These are phyloP conservation scores for Eulemur rufifrons DNA, from an alignment of 2,113 vertebrate genomes.

Conservation along the genomic window DNA sequence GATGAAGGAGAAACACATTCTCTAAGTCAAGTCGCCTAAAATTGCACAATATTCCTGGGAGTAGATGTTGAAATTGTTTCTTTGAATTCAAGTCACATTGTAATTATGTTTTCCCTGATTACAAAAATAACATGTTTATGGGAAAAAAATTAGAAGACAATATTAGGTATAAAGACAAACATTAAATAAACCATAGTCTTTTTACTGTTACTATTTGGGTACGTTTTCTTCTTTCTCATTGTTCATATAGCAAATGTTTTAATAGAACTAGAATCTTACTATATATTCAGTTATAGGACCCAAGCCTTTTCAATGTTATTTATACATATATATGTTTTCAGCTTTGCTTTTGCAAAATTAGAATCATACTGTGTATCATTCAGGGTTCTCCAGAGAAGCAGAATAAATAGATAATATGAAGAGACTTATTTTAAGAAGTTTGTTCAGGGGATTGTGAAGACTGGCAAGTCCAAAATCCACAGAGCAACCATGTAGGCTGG, in stretches of 20 bases:
- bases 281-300: background rate
- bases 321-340: background rate
- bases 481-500: background rate
- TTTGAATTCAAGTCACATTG: background rate
- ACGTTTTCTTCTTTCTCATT: background rate
- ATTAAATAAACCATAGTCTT: background rate
- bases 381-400: background rate
- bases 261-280: background rate
- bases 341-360: conserved; percentile 17
- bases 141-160: background rate
- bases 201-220: background rate
- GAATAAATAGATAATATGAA: background rate
- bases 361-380: background rate
- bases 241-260: background rate
- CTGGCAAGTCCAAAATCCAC: background rate
- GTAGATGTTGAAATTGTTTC: background rate
- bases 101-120: background rate
- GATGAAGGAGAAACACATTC: background rate
- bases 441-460: background rate
- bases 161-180: background rate
- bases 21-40: background rate
- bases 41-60: background rate
- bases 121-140: background rate
- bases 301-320: background rate
- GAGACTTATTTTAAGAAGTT: background rate